A percentile compares a stretch with the other conserved stretches of the same genome.
phyloP scores from a whole-genome alignment of 2,888 invertebrate species.

The Drosophila greeni region DNA sequence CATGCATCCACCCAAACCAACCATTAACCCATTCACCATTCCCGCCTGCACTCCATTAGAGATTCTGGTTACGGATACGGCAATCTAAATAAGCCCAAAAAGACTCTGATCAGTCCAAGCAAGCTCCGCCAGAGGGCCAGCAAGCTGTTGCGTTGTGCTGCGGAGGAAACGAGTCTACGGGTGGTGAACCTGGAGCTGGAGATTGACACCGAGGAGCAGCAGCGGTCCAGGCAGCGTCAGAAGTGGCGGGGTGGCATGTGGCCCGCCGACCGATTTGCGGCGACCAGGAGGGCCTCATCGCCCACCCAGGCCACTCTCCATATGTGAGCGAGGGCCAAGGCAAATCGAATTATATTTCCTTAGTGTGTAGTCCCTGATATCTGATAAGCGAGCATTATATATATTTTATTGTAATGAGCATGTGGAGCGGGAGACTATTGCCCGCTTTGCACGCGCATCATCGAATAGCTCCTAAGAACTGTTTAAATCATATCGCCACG shows the following conservation, averaged over 20 bases:
- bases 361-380: constrained; percentile 7
- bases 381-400: constrained; percentile 26
- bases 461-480: constrained; percentile 26
- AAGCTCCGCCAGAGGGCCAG: neutral
- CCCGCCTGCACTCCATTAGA: constrained; percentile 41
- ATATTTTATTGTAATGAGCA: constrained; percentile 21
- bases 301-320: constrained; percentile 38
- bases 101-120: neutral
- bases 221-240: constrained; percentile 34
- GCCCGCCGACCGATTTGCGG: neutral
- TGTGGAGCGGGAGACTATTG: constrained; percentile 32
- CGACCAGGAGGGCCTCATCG: constrained; percentile 1
- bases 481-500: constrained; percentile 30
- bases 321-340: constrained; percentile 40
- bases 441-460: constrained; percentile 15
- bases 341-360: constrained; percentile 8
- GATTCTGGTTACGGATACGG: constrained; percentile 44
- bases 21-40: constrained; percentile 29
- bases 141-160: neutral
- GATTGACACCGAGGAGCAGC: constrained; percentile 56
- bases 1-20: constrained; percentile 16
- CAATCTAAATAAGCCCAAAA: constrained; percentile 25
- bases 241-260: constrained; percentile 20
- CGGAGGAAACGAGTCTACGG: constrained; percentile 32
- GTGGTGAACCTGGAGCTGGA: constrained; percentile 61